These are phyloP conservation scores for Diogma glabrata DNA, from an alignment of 2,888 invertebrate species.

Conservation along the genomic window DNA sequence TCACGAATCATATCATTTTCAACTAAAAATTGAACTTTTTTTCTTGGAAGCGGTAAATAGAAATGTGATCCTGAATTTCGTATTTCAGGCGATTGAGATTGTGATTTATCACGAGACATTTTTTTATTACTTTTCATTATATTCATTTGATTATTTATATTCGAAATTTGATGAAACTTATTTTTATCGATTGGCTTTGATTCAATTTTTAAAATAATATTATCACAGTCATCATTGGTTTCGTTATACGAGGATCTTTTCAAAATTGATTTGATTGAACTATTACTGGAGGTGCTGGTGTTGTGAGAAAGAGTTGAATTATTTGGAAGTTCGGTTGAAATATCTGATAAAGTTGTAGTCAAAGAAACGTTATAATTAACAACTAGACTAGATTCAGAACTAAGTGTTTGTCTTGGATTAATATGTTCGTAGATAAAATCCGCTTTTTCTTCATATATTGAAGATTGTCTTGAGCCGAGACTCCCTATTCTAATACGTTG, in stretches of 20 bases:
- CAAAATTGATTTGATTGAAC: slow-evolving; percentile 44
- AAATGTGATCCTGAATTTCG: slow-evolving; percentile 41
- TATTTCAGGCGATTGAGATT: too few relatives aligned
- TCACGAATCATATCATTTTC: slow-evolving; percentile 38
- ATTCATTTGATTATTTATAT: slow-evolving; percentile 13
- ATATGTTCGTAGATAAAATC: slow-evolving; percentile 8
- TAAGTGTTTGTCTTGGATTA: not conserved
- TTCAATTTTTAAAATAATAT: not conserved
- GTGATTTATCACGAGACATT: slow-evolving; percentile 14
- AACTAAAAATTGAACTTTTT: slow-evolving; percentile 61
- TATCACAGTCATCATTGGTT: not conserved
- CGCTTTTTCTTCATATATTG: not conserved
- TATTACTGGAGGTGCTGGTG: not conserved
- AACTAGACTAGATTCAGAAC: slow-evolving; percentile 17
- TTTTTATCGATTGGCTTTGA: slow-evolving; percentile 11
- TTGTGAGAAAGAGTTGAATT: slow-evolving; percentile 26
- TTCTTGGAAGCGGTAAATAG: slow-evolving; percentile 48
- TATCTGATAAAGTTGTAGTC: slow-evolving; percentile 11
- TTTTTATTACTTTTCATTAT: slow-evolving; percentile 23
- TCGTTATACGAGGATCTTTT: slow-evolving; percentile 38
- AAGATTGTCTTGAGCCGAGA: not conserved
- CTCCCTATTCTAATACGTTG: slow-evolving; percentile 5
- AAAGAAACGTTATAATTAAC: slow-evolving; percentile 15
- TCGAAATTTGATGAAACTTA: slow-evolving; percentile 11
- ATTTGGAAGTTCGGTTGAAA: slow-evolving; percentile 21